phyloP scores from a whole-genome alignment of 64 coral and sea anemone genomes.

The Actinia tenebrosa region DNA sequence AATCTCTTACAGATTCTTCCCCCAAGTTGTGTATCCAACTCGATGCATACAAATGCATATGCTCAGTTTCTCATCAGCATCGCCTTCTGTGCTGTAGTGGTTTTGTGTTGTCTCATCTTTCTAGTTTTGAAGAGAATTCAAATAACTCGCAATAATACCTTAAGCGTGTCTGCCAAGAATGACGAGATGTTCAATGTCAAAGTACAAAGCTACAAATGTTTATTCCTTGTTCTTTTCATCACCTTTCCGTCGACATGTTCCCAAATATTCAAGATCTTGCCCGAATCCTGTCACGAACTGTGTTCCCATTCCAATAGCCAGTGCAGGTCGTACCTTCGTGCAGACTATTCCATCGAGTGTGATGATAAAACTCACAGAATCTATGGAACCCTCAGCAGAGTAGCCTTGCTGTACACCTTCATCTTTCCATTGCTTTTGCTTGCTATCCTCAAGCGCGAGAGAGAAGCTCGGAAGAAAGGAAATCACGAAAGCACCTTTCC shows the following conservation, averaged over 20 bases:
- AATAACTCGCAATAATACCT: background rate
- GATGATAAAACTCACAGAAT: background rate
- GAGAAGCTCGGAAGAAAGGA: background rate
- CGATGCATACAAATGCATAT: background rate
- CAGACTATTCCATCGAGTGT: slow-evolving; percentile 1
- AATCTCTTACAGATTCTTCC: slow-evolving; percentile 9
- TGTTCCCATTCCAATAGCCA: background rate
- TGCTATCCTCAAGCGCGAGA: background rate
- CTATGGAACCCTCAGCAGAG: background rate
- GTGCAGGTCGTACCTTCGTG: background rate
- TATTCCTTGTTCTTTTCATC: background rate
- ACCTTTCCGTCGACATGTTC: background rate
- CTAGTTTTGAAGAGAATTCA: background rate
- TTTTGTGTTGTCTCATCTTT: background rate
- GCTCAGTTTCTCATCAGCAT: background rate
- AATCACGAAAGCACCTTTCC: background rate
- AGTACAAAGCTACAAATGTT: background rate
- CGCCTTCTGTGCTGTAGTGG: background rate
- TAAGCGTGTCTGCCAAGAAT: background rate
- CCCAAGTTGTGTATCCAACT: background rate
- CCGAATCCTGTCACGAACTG: background rate
- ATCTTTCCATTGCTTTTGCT: background rate
- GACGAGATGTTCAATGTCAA: background rate
- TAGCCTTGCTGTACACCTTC: background rate
- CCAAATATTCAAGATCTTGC: slow-evolving; percentile 11